These are phyloP conservation scores for Gymnocheta viridis DNA, from an alignment of 2,888 invertebrate genomes.

Conservation along the genomic window DNA sequence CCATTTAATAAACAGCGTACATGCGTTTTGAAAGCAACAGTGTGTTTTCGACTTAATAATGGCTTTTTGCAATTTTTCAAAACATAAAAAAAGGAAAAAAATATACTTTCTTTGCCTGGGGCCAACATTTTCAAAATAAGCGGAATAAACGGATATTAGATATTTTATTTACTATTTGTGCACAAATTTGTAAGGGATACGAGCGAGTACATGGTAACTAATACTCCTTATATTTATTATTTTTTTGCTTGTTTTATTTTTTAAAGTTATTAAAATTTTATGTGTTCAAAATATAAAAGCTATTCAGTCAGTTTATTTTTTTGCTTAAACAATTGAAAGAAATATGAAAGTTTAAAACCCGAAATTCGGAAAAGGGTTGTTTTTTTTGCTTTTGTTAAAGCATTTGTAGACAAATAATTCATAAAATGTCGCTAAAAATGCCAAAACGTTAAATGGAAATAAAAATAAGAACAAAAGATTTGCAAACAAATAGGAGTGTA, in stretches of 20 bases:
- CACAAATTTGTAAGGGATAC: conserved; percentile 4
- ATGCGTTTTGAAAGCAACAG: conserved; percentile 57
- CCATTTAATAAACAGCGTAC: conserved; percentile 66
- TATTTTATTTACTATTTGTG: conserved; percentile 51
- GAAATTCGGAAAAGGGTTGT: conserved; percentile 57
- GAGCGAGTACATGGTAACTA: not conserved
- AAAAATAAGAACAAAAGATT: conserved; percentile 33
- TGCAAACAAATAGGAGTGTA: conserved; percentile 46
- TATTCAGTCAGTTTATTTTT: not conserved
- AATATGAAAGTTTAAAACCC: conserved; percentile 5
- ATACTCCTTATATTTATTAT: conserved; percentile 7
- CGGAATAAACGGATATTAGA: conserved; percentile 67
- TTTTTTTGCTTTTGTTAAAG: not conserved
- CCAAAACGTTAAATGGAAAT: conserved; percentile 53
- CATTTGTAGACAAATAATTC: conserved; percentile 69
- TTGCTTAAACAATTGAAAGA: conserved; percentile 9
- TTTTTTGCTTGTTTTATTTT: conserved; percentile 7
- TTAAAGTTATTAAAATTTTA: conserved; percentile 58
- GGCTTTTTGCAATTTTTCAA: conserved; percentile 53
- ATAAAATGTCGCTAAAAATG: conserved; percentile 69
- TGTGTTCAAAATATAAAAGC: conserved; percentile 17
- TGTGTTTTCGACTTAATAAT: conserved; percentile 73
- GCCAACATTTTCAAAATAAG: conserved; percentile 36
- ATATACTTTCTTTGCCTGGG: conserved; percentile 39
- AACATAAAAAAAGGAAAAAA: not conserved